A percentile compares a stretch with the other conserved stretches of the same genome.
Evolutionary conservation across 2,113 vertebrate genomes (phyloP).

Genomic region (Camelus dromedarius): DNA sequence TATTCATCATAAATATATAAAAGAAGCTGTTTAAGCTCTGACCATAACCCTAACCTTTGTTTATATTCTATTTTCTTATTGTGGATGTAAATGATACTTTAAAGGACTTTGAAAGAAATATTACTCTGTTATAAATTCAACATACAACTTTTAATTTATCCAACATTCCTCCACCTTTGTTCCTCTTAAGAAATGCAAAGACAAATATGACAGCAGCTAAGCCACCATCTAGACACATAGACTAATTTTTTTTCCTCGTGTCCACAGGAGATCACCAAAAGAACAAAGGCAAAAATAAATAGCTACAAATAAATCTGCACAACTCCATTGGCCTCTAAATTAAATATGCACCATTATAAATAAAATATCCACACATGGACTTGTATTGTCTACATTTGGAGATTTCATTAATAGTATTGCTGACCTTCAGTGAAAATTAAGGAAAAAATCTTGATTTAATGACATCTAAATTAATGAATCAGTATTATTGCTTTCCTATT

Average conservation of each 20-base stretch:
- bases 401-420: not conserved
- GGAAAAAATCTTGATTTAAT: not conserved
- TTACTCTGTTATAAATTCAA: not conserved
- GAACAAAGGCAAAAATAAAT: not conserved
- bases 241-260: not conserved
- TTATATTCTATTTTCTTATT: conserved; percentile 5
- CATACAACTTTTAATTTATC: conserved; percentile 7
- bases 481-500: not conserved
- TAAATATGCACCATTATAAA: not conserved
- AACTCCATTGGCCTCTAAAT: not conserved
- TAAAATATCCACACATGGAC: not conserved
- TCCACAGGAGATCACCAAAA: not conserved
- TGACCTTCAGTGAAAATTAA: not conserved
- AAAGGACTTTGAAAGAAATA: conserved; percentile 11
- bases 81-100: not conserved
- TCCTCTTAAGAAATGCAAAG: not conserved
- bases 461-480: not conserved
- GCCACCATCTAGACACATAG: not conserved
- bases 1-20: not conserved
- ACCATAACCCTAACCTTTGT: not conserved
- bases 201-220: not conserved
- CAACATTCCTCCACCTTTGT: not conserved
- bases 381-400: not conserved
- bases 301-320: not conserved
- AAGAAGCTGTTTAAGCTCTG: not conserved